Evolutionary conservation across 2,797 vertebrate species (phyloP), one percentile per base, ranked within the genome.

Genomic region (Peromyscus melanophrys): DNA sequence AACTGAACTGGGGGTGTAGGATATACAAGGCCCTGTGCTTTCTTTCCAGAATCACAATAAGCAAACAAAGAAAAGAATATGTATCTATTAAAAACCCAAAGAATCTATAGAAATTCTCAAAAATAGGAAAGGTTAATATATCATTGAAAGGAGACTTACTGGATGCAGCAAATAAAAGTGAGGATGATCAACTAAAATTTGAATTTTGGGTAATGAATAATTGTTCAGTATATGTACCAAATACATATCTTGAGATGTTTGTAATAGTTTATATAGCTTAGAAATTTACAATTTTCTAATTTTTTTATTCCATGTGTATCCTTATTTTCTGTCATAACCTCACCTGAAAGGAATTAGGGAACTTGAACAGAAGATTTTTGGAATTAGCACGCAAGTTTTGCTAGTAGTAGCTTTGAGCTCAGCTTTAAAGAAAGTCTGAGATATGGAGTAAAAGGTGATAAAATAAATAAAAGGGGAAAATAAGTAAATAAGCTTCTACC

Each of bases 111-210:
- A 97, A 93, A 94, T 86, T n/a, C 86, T 73, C 67, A 90, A 92
- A 97, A 97, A 61, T 81, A 82, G 89, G 94, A 89, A 96, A 94
- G 14, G 76, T 2, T 40, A 61, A 40, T 57, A 77, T 46, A 80
- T 82, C 23, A 16, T 11, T 92, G 71, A 84, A 95, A 90, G 75
- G 49, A 87, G 9, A 63, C 61, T 57, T 84, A 14, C 52, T 77
- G 29, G 31, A 71, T 86, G 85, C 92, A 85, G 21, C 40, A 94
- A 96, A 90, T 92, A 85, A 96, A 87, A 96, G 17, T 59, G 29
- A 61, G n/a, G 29, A 80, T 8, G 1, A 7, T 11, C 27, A 43
- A 5, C 43, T 94, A 43, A 95, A 88, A 31, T 82, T 83, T 65
- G 37, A 93, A 87, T 94, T 93, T 89, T 80, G 80, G 61, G 81